Evolutionary conservation across 2,797 vertebrate genomes (phyloP), one percentile per base, ranked within the genome.

Genomic region (Eleutherodactylus coqui): DNA sequence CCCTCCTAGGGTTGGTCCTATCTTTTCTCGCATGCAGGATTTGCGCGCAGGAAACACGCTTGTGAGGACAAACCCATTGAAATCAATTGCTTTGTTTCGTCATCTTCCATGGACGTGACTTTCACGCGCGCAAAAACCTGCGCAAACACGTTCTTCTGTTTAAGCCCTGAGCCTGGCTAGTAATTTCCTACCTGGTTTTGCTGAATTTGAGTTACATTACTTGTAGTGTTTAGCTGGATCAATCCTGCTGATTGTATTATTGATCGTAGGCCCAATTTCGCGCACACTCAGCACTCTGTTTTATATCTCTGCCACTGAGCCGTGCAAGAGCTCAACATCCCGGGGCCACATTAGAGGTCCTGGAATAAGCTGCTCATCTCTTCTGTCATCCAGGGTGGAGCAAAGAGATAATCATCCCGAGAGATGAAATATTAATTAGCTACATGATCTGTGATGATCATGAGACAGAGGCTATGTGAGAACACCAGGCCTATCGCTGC

Each of bases 371-470:
- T 45, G 24, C 38, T 45, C 21, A n/a, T 73, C 38, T 73, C 70
- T 45, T 14, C 4, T 45, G 24, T 73, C 70, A 73, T 16, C 70
- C 70, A 27, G 70, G 70, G 70, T 27, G 70, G 36, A 45, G 70
- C 10, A 45, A 11, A 45, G 38, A 10, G 21, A 45, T 73, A 73
- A 45, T 73, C 34, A 16, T 45, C 70, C 5, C 41, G 8, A 45
- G 70, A 41, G 16, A 27, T 73, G 70, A 43, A 73, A 73, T 73
- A 73, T 73, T 73, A 24, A 73, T 45, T 2, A 45, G 70, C 43
- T 43, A 45, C 38, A 27, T 45, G 70, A 73, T n/a, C 38, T n/a
- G 38, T 4, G 11, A 5, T 43, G 9, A 70, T 41, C 67, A 41
- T 13, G 36, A 13, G 67, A n/a, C 36, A 3, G 17, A 24, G 67